Base-by-base conservation (phyloP, 2,797 vertebrate species). In the Pseudochromis fuscus region DNA sequence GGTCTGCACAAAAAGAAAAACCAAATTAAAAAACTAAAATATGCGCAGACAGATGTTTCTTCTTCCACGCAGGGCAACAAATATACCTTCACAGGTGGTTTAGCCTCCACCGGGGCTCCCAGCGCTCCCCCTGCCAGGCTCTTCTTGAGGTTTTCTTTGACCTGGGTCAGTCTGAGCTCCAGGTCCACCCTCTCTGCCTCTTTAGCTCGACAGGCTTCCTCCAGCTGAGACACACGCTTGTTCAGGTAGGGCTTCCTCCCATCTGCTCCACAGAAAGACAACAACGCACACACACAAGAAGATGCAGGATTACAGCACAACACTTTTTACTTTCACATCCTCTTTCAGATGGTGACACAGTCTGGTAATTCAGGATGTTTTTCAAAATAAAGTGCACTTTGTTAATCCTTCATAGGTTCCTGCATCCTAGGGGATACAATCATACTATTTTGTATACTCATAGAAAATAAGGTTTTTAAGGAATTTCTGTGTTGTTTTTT, bases 61-160 rank as follows among this genome's bases (percentile, higher is more conserved):
- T 4, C 15, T 48, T 63, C 5, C 3, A 21, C 6, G 19, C 5
- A 11, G 13, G 28, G 10, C 10, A 38, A n/a, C n/a, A 37, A 55
- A 66, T 7, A 2, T 90, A 97, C 96, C 92, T 88, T 92, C 12
- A 68, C 85, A 38, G 92, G 93, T 23, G 87, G 83, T 75, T 93
- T 95, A 44, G 73, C 44, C 55, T 94, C 93, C 31, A 91, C 65
- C 0, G 95, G 89, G 1, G 96, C 91, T 1, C 95, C 95, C 76
- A 96, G 89, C 2, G 93, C 94, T 24, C 96, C 96, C 6, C 96
- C 95, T 0, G 96, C 95, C 85, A 95, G 85, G 0, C 96, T 96
- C 88, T 96, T 96, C 87, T 96, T 97, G 24, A 98, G 88, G 81
- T 93, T 94, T 75, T 97, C 96, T 85, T 96, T 96, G 79, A 97